A percentile compares a stretch with the other conserved stretches of the same genome.
phyloP scores from a whole-genome alignment of 1,140 invertebrate species.

The Hydropsyche tenuis region DNA sequence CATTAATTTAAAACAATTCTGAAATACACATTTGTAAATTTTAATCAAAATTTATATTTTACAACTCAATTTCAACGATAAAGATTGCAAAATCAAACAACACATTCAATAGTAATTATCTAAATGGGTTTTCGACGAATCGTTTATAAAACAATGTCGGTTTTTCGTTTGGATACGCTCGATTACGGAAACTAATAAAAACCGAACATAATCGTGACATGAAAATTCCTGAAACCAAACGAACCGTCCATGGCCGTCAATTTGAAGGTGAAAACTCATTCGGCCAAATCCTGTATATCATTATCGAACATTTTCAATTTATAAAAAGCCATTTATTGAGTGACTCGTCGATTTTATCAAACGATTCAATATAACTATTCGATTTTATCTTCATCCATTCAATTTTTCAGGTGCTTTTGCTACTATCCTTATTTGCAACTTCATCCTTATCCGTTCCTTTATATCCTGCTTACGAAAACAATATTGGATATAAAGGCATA shows the following conservation, averaged over 20 bases:
- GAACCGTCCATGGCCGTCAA: not conserved
- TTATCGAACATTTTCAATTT: not conserved
- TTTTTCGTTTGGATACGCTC: too few relatives aligned
- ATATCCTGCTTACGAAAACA: slow-evolving; percentile 8
- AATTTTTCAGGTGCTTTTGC: not conserved
- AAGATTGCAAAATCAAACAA: too few relatives aligned
- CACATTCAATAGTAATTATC: too few relatives aligned
- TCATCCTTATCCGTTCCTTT: not conserved
- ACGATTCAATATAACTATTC: not conserved
- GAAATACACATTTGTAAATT: too few relatives aligned
- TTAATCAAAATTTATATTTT: too few relatives aligned
- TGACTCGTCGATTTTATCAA: too few relatives aligned
- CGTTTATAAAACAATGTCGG: too few relatives aligned
- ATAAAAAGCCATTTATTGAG: too few relatives aligned
- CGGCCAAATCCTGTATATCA: not conserved
- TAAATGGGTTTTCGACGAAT: too few relatives aligned
- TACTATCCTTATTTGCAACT: not conserved
- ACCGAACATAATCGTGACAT: not conserved
- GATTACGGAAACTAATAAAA: too few relatives aligned
- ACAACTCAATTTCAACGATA: too few relatives aligned
- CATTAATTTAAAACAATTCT: too few relatives aligned
- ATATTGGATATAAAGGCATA: not conserved
- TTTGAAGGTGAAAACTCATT: not conserved
- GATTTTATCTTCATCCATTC: not conserved
- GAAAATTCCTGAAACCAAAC: not conserved